Evolutionary conservation across 2,113 vertebrate genomes (phyloP).

Genomic region (Octodon degus): DNA sequence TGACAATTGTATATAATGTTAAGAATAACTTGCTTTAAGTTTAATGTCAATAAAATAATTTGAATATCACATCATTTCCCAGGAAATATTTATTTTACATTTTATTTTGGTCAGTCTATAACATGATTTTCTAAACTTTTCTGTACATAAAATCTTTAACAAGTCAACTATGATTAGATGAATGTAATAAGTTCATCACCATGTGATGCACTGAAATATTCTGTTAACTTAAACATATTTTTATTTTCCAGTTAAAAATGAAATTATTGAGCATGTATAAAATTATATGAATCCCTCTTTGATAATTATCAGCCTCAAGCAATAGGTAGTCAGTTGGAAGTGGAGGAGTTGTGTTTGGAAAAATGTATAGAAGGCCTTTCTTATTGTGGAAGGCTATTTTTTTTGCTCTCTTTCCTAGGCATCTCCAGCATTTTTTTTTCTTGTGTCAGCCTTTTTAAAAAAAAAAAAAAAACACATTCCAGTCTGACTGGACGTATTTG

Average conservation of each 20-base stretch:
- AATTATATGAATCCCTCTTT: neutral
- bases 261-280: neutral
- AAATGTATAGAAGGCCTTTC: neutral
- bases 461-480: too few relatives aligned
- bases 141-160: slow-evolving; percentile 38
- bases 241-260: neutral
- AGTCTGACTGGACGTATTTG: neutral
- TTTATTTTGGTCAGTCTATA: neutral
- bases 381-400: too few relatives aligned
- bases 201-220: neutral
- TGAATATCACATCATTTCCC: neutral
- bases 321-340: neutral
- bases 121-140: neutral
- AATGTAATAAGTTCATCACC: neutral
- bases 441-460: too few relatives aligned
- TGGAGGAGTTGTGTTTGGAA: neutral
- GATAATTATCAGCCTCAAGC: neutral
- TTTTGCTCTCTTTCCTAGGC: neutral
- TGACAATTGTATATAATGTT: neutral
- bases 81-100: neutral
- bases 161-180: neutral
- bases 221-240: slow-evolving; percentile 2
- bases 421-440: neutral
- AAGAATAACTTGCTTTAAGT: neutral
- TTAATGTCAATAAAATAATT: neutral